Evolutionary conservation across 1,140 invertebrate species (phyloP).

Genomic region (Drosophila setifemur): DNA sequence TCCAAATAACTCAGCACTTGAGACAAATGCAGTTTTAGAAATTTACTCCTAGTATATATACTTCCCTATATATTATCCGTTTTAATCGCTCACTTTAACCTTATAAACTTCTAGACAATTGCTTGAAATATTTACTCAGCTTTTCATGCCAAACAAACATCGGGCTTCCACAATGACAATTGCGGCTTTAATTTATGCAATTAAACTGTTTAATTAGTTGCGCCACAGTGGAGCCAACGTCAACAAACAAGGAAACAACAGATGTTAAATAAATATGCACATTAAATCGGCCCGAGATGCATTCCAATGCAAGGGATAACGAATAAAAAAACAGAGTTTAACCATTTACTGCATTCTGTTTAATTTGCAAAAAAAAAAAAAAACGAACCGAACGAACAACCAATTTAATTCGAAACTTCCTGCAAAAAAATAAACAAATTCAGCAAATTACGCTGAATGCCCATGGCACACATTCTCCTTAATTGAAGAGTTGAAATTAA

Average conservation of each 20-base stretch:
- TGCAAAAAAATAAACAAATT: background rate
- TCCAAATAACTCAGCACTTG: no score
- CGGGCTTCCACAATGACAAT: background rate
- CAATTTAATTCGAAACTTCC: slow-evolving; percentile 41
- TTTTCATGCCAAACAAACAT: slow-evolving; percentile 10
- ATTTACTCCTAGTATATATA: no score
- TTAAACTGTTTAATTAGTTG: slow-evolving; percentile 63
- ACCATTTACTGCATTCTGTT: slow-evolving; percentile 35
- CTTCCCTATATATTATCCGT: no score
- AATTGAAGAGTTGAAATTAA: background rate
- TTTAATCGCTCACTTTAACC: background rate
- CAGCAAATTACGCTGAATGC: background rate
- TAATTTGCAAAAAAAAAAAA: slow-evolving; percentile 37
- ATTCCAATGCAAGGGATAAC: background rate
- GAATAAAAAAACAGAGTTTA: slow-evolving; percentile 27
- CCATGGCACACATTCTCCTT: background rate
- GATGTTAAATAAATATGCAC: slow-evolving; percentile 57
- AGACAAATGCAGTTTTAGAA: no score
- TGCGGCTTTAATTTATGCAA: slow-evolving; percentile 62
- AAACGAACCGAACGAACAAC: slow-evolving; percentile 12
- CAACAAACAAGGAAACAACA: slow-evolving; percentile 29
- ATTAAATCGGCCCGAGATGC: slow-evolving; percentile 26
- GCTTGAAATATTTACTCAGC: slow-evolving; percentile 25
- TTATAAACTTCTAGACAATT: background rate
- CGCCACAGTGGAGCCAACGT: slow-evolving; percentile 7